Base-by-base conservation (phyloP, 2,113 vertebrate genomes). In the Bungarus multicinctus region DNA sequence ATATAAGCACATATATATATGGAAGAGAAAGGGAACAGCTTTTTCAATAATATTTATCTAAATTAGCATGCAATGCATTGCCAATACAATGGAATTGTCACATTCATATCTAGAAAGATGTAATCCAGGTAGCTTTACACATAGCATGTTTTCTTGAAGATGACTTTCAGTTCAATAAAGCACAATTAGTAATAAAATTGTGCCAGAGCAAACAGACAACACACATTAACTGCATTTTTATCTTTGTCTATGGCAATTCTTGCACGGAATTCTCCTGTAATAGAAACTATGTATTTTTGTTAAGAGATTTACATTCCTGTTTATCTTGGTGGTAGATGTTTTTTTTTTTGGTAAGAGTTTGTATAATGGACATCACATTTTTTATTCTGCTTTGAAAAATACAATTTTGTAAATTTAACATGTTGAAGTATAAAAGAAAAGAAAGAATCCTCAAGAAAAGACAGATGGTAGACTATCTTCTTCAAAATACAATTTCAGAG, bases 101-200 rank as follows among this genome's bases (percentile, higher is more conserved):
- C 96, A 97, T 96, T 95, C 95, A 96, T 97, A 97, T 97, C 97
- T 95, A 89, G 94, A 97, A 96, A 97, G 93, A 95, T 95, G 96
- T 96, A 97, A 98, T 97, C 95, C 96, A 97, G 96, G 97, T 94
- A 97, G 96, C 94, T n/a, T n/a, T 95, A 95, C 94, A 96, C 94
- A 97, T 90, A 95, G 94, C 94, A 95, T 95, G 96, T 96, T 97
- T 97, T 97, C 96, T 96, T 94, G 0, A 86, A 97, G 95, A 96
- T 94, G 95, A 95, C 95, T 97, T 97, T 96, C 96, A 87, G 96
- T 97, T 95, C 92, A 95, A 94, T 95, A 97, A 97, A 97, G 97
- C 97, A 97, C 95, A 97, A 97, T 96, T 97, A 96, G 94, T 97
- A 97, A 98, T 98, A 97, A 97, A 97, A 97, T 97, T 96, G 97